phyloP scores from a whole-genome alignment of 2,797 vertebrate species.

The Ataeniobius toweri region DNA sequence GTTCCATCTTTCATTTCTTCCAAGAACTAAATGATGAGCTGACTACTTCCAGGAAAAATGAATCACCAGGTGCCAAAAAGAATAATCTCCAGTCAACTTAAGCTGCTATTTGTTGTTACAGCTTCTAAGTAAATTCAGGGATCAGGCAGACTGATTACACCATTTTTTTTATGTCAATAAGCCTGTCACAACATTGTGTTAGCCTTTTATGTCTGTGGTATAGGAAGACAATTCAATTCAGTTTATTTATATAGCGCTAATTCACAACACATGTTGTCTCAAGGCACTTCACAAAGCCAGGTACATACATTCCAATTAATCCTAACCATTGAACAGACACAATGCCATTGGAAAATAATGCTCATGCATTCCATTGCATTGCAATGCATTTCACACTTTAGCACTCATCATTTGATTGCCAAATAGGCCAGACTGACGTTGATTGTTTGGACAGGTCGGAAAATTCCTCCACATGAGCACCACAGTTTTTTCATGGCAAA shows the following conservation, averaged over 20 bases:
- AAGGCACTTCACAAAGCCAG: too few species aligned
- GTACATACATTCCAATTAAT: too few species aligned
- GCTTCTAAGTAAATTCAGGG: background rate
- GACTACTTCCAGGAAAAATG: conserved; percentile 31
- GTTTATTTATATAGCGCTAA: too few species aligned
- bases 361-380: background rate
- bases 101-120: conserved; percentile 1
- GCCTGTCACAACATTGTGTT: background rate
- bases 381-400: background rate
- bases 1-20: conserved; percentile 28
- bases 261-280: too few species aligned
- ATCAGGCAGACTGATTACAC: background rate
- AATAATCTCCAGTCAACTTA: background rate
- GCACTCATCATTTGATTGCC: background rate
- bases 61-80: conserved; percentile 25
- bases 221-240: background rate
- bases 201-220: background rate
- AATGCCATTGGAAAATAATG: background rate
- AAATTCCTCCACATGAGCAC: background rate
- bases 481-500: background rate
- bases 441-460: background rate
- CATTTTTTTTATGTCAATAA: background rate
- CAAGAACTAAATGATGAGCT: conserved; percentile 18
- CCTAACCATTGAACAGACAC: background rate
- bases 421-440: background rate